Conservation (phyloP, 2,888 invertebrate genomes). For the Bembecia ichneumoniformis region DNA sequence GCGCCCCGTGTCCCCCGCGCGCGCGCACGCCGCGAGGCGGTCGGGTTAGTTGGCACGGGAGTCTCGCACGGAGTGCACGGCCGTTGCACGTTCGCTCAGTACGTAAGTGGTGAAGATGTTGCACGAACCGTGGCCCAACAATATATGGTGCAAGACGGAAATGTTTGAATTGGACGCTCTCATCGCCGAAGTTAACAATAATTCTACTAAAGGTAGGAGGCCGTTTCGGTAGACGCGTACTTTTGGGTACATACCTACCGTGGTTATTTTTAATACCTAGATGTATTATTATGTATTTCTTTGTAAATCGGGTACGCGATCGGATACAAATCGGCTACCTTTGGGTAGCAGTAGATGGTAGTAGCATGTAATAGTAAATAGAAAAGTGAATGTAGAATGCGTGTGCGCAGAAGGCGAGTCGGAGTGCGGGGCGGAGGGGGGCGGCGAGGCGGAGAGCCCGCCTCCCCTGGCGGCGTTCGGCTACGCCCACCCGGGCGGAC, state of each 20-base stretch:
- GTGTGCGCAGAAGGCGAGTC: constrained; percentile 53
- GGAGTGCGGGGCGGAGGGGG: constrained; percentile 18
- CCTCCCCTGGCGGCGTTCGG: constrained; percentile 47
- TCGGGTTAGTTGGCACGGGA: constrained; percentile 3
- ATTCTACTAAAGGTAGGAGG: constrained; percentile 41
- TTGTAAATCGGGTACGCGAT: too few species aligned
- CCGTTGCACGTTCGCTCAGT: neutral
- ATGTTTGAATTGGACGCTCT: constrained; percentile 48
- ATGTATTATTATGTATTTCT: too few species aligned
- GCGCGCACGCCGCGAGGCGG: constrained; percentile 12
- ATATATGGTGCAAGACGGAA: constrained; percentile 38
- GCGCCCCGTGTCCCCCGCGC: constrained; percentile 4
- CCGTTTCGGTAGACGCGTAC: neutral
- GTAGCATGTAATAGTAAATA: neutral
- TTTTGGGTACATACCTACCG: neutral
- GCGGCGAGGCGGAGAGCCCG: constrained; percentile 45
- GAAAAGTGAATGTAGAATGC: constrained; percentile 15
- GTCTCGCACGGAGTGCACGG: neutral
- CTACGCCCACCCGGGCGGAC: constrained; percentile 45
- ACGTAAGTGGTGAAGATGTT: constrained; percentile 27
- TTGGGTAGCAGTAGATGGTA: too few species aligned
- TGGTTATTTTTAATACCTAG: neutral
- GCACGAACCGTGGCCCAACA: constrained; percentile 48
- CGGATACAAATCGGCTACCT: too few species aligned
- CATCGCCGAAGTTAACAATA: constrained; percentile 55